Percentiles rank a stretch among this genome's conserved stretches.
These are phyloP conservation scores for Tylochromis polylepis DNA, from an alignment of 2,113 vertebrate genomes.

Conservation along the genomic window DNA sequence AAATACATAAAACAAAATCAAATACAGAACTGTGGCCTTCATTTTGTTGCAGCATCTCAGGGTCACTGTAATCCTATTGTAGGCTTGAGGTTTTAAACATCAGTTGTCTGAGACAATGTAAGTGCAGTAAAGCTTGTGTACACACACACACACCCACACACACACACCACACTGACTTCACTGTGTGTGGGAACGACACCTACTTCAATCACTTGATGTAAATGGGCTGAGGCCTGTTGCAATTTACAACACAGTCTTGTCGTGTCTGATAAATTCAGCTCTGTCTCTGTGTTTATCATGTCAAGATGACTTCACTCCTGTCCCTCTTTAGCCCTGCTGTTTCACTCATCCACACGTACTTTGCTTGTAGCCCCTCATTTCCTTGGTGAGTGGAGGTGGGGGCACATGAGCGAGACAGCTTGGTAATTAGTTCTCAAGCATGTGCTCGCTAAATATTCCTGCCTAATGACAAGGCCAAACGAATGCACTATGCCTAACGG, in stretches of 20 bases:
- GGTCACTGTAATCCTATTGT: background rate
- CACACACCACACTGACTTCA: background rate
- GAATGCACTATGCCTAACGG: constrained; percentile 13
- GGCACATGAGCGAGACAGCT: constrained; percentile 49
- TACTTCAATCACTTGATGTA: constrained; percentile 63
- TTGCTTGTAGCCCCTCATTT: constrained; percentile 50
- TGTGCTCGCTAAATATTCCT: constrained; percentile 58
- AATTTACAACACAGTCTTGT: constrained; percentile 56
- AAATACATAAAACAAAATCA: background rate
- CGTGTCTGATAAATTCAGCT: constrained; percentile 50
- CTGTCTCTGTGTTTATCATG: constrained; percentile 65
- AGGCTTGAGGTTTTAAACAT: background rate
- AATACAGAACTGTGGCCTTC: background rate
- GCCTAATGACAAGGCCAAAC: constrained; percentile 55
- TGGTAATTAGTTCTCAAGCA: constrained; percentile 64
- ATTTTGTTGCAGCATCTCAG: background rate
- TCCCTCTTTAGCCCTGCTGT: constrained; percentile 52
- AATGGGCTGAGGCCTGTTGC: constrained; percentile 43
- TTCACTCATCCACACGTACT: constrained; percentile 13
- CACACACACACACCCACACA: background rate
- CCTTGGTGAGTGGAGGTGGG: constrained; percentile 16
- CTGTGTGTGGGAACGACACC: constrained; percentile 32
- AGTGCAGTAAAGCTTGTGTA: background rate
- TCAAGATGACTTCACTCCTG: constrained; percentile 61
- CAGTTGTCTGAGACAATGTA: background rate